phyloP scores from a whole-genome alignment of 1,140 invertebrate species.

The Drosophila sproati region DNA sequence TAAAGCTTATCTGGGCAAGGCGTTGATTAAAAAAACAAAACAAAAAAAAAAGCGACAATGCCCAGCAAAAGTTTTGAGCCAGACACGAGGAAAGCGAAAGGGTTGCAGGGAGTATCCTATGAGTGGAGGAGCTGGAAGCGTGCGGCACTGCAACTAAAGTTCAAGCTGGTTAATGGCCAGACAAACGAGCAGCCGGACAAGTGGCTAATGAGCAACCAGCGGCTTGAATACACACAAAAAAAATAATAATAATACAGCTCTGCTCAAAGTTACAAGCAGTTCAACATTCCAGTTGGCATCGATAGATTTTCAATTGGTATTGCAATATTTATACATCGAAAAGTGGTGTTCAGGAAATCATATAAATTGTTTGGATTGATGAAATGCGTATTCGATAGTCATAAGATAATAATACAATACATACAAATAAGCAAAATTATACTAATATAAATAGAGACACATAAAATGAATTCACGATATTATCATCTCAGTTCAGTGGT shows the following conservation, averaged over 20 bases:
- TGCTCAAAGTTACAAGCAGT: background rate
- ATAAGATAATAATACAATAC: no score
- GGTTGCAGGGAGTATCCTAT: background rate
- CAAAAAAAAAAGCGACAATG: conserved; percentile 71
- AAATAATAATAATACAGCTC: conserved; percentile 5
- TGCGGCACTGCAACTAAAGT: conserved; percentile 42
- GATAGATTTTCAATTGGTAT: background rate
- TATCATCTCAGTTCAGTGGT: no score
- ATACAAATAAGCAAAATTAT: no score
- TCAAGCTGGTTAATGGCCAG: conserved; percentile 72
- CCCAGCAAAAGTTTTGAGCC: conserved; percentile 67
- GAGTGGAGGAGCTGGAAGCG: background rate
- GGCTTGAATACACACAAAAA: conserved; percentile 1
- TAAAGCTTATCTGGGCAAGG: conserved; percentile 1
- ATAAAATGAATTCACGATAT: no score
- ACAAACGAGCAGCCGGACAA: conserved; percentile 69
- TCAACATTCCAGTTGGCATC: background rate
- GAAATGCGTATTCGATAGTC: no score
- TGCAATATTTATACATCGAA: no score
- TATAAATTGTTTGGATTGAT: no score
- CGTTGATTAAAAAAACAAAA: conserved; percentile 59
- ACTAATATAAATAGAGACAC: no score
- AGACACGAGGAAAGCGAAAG: background rate
- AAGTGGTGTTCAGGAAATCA: no score
- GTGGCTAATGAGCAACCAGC: conserved; percentile 70